Conservation (phyloP, 1,140 invertebrate genomes). For the Euborellia annulipes region DNA sequence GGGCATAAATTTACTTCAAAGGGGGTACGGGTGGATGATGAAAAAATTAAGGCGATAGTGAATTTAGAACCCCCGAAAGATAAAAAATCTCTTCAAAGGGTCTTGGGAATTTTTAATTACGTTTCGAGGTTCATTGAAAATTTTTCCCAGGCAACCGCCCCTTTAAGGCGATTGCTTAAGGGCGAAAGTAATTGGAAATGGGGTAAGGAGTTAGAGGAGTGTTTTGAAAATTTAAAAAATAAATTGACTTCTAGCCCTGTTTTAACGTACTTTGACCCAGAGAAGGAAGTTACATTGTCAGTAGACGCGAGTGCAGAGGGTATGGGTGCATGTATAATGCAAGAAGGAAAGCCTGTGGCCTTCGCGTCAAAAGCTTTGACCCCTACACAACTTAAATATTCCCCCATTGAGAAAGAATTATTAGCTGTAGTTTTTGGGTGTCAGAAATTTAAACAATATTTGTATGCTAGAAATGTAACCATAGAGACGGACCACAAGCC, state of each 20-base stretch:
- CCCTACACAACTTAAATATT: slow-evolving; percentile 18
- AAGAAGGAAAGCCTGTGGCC: slow-evolving; percentile 20
- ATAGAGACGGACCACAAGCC: slow-evolving; percentile 32
- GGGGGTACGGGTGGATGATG: no score
- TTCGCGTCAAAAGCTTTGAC: slow-evolving; percentile 19
- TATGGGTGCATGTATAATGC: slow-evolving; percentile 15
- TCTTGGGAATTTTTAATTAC: slow-evolving; percentile 26
- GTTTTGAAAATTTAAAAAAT: slow-evolving; percentile 18
- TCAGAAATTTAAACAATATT: slow-evolving; percentile 25
- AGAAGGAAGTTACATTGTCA: slow-evolving; percentile 6
- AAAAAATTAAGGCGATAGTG: no score
- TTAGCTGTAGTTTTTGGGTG: slow-evolving; percentile 30
- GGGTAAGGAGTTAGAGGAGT: slow-evolving; percentile 12
- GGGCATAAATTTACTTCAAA: no score
- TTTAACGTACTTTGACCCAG: slow-evolving; percentile 17
- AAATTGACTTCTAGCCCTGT: slow-evolving; percentile 17
- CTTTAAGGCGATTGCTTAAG: slow-evolving; percentile 18
- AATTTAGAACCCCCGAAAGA: no score
- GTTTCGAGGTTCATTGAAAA: slow-evolving; percentile 23
- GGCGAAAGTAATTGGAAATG: slow-evolving; percentile 17
- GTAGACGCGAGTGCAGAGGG: slow-evolving; percentile 11
- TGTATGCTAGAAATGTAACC: slow-evolving; percentile 24
- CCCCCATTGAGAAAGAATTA: slow-evolving; percentile 32
- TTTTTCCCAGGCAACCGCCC: slow-evolving; percentile 14
- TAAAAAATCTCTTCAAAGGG: no score